Evolutionary conservation across 2,113 vertebrate species (phyloP), one percentile per base, ranked within the genome.

Genomic region (Excalfactoria chinensis): DNA sequence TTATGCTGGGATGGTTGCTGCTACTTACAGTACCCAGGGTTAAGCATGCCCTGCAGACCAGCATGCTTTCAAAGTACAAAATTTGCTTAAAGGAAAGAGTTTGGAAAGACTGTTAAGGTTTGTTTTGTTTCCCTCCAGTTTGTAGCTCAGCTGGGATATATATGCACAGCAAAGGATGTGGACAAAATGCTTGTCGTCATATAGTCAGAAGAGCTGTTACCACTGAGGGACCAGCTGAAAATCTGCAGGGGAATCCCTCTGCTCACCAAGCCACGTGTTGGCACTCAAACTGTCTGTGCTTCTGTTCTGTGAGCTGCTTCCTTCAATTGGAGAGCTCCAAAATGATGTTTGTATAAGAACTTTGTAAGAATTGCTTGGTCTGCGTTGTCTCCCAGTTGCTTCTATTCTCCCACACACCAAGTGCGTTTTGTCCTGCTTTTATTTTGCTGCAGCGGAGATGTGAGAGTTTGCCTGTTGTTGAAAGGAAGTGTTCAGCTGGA

Each of bases 151-250:
- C 3, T 34, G 40, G 53, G 59, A 14, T 70, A 3, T 70, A 3
- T 9, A 0, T 4, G 66, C 35, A 9, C 44, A n/a, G 12, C 0
- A 17, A 41, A 0, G 13, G 8, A 6, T 13, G 3, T 23, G 22
- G 73, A 16, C 7, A 23, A 40, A 37, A 3, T 3, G 67, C 34
- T 9, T 30, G 2, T 13, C 4, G 4, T 28, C 56, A 4, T 44
- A 3, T 44, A 56, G 48, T 48, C 56, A 23, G 63, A 28, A 2
- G 67, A 59, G 63, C 0, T 0, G 32, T 81, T 1, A 7, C 48
- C 8, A 9, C 18, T 0, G 3, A 19, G 64, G 3, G 37, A 17
- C 30, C 64, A 15, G 68, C 1, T 0, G 49, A 63, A 15, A 46
- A 44, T 17, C 84, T 58, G 73, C 70, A 12, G 60, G 60, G 37